These are phyloP conservation scores for Uloborus diversus DNA, from an alignment of 1,140 invertebrate species.

Conservation along the genomic window DNA sequence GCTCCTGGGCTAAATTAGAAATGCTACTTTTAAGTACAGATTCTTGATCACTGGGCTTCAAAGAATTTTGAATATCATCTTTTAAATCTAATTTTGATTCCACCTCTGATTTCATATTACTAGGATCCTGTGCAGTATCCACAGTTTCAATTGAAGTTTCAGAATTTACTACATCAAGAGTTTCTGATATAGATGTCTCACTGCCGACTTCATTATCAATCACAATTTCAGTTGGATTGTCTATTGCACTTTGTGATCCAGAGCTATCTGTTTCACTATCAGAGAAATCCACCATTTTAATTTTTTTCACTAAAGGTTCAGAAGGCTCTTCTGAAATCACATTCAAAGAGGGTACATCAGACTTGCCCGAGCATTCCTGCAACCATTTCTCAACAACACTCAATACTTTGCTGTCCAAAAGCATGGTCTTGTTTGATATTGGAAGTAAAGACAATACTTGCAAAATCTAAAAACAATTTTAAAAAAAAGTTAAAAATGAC, in stretches of 20 bases:
- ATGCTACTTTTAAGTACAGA: conserved; percentile 10
- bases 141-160: conserved; percentile 7
- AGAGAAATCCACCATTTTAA: conserved; percentile 34
- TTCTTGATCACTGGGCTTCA: conserved; percentile 17
- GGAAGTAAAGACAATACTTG: conserved; percentile 75
- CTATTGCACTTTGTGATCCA: conserved; percentile 11
- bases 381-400: conserved; percentile 82
- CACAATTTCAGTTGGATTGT: conserved; percentile 12
- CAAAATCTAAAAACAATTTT: conserved; percentile 43
- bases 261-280: conserved; percentile 41
- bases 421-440: conserved; percentile 90
- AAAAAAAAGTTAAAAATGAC: not conserved
- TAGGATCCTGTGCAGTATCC: not conserved
- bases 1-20: conserved; percentile 15
- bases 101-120: too few relatives aligned
- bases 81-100: too few relatives aligned
- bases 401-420: conserved; percentile 88
- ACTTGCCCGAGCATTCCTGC: not conserved
- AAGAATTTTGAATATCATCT: too few relatives aligned
- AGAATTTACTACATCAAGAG: not conserved
- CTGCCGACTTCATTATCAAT: conserved; percentile 7
- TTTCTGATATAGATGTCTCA: too few relatives aligned
- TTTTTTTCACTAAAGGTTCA: conserved; percentile 26
- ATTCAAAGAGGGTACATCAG: not conserved
- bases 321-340: not conserved